Percentiles rank a stretch among this genome's conserved stretches.
phyloP scores from a whole-genome alignment of 2,888 invertebrate genomes.

The Lasioglossum lativentre region DNA sequence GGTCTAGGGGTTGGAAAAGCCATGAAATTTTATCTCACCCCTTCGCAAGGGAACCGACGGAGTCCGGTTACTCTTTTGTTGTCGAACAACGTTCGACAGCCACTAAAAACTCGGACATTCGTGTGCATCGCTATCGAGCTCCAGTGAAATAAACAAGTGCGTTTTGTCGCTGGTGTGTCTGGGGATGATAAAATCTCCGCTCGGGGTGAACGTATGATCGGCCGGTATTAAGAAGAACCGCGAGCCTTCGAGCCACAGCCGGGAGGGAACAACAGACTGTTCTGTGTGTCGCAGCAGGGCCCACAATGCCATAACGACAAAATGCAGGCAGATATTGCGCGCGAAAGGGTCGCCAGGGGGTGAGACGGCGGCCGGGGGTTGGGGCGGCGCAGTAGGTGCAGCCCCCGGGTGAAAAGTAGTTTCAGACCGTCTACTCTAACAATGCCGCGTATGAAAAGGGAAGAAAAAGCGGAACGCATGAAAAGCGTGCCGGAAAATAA shows the following conservation, averaged over 20 bases:
- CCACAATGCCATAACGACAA: conserved; percentile 50
- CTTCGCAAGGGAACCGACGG: neutral
- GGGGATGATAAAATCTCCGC: neutral
- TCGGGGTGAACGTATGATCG: neutral
- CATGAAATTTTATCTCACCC: neutral
- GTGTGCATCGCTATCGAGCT: neutral
- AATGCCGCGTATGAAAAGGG: conserved; percentile 66
- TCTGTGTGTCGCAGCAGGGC: conserved; percentile 10
- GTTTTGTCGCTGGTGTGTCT: neutral
- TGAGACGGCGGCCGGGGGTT: conserved; percentile 8
- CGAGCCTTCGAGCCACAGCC: neutral
- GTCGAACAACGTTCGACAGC: neutral
- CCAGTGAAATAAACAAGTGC: neutral
- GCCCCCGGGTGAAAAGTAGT: conserved; percentile 76
- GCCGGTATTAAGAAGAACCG: conserved; percentile 26
- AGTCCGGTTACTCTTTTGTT: neutral
- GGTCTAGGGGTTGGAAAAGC: too few relatives aligned
- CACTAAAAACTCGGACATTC: neutral
- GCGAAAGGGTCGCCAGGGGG: conserved; percentile 1
- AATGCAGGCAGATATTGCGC: conserved; percentile 53
- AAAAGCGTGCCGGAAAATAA: conserved; percentile 70
- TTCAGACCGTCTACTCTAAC: conserved; percentile 76
- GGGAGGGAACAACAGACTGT: conserved; percentile 23
- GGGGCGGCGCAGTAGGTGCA: conserved; percentile 41
- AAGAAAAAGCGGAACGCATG: conserved; percentile 60